These are phyloP conservation scores for Drosophila paranaensis DNA, from an alignment of 2,888 invertebrate genomes.

Conservation along the genomic window DNA sequence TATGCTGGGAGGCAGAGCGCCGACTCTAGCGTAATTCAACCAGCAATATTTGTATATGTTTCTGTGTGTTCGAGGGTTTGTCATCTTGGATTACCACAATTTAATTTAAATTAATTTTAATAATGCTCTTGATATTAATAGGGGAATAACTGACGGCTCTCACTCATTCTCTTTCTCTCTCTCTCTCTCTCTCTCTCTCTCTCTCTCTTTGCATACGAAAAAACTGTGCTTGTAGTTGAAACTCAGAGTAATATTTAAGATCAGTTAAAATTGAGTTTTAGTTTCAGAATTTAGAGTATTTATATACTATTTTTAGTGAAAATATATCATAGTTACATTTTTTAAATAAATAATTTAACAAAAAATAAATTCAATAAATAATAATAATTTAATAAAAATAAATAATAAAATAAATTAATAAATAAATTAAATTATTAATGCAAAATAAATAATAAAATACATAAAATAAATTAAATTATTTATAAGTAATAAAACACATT, in stretches of 20 bases:
- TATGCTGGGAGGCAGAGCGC: slow-evolving; percentile 32
- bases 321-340: too few relatives aligned
- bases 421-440: too few relatives aligned
- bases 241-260: neutral
- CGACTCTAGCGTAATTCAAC: slow-evolving; percentile 27
- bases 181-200: neutral
- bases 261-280: neutral
- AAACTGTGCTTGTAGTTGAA: neutral
- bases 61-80: slow-evolving; percentile 15
- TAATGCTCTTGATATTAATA: slow-evolving; percentile 23
- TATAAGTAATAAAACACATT: too few relatives aligned
- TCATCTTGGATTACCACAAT: slow-evolving; percentile 33
- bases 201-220: neutral
- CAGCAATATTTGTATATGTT: neutral
- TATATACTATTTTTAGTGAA: too few relatives aligned
- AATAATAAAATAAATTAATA: too few relatives aligned
- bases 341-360: too few relatives aligned
- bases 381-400: too few relatives aligned
- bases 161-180: neutral
- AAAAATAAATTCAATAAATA: too few relatives aligned
- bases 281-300: neutral
- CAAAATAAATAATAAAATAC: too few relatives aligned
- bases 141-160: slow-evolving; percentile 4
- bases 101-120: slow-evolving; percentile 31
- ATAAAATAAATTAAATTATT: too few relatives aligned